Percentiles rank a stretch among this genome's conserved stretches.
Evolutionary conservation across 1,140 invertebrate genomes (phyloP).

Genomic region (Berghia stephanieae): DNA sequence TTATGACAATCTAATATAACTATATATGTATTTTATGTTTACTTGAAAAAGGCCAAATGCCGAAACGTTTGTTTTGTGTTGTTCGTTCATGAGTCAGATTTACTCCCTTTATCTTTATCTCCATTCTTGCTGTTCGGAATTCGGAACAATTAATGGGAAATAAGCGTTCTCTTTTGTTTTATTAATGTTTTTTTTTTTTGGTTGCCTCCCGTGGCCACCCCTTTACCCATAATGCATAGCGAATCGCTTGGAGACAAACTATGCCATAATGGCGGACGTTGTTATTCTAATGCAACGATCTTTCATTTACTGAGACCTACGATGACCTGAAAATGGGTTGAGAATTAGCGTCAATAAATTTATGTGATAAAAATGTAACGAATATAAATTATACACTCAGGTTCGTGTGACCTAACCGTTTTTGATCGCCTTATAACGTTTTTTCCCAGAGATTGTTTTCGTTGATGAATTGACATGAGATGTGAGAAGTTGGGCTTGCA

Average conservation of each 20-base stretch:
- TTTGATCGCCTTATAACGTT: background rate
- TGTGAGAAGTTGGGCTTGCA: too few relatives aligned
- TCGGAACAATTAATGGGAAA: background rate
- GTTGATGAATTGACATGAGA: too few relatives aligned
- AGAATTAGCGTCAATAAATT: background rate
- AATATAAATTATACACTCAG: background rate
- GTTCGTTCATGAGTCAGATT: too few relatives aligned
- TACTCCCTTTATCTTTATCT: too few relatives aligned
- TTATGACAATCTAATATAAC: too few relatives aligned
- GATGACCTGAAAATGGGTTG: background rate
- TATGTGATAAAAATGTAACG: background rate
- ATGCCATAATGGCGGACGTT: slow-evolving; percentile 25
- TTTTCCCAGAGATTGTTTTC: background rate
- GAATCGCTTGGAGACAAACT: slow-evolving; percentile 24
- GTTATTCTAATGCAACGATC: background rate
- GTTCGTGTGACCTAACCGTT: background rate
- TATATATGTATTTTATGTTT: too few relatives aligned
- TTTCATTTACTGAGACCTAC: background rate
- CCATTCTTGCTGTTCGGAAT: background rate
- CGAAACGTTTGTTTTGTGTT: too few relatives aligned
- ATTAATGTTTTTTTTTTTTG: background rate
- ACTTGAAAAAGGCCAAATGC: too few relatives aligned
- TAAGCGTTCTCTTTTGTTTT: background rate
- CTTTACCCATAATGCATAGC: slow-evolving; percentile 18
- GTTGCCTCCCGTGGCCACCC: too few relatives aligned